Conservation (phyloP, 2,888 invertebrate genomes). For the Pachliopta kotzebuea region DNA sequence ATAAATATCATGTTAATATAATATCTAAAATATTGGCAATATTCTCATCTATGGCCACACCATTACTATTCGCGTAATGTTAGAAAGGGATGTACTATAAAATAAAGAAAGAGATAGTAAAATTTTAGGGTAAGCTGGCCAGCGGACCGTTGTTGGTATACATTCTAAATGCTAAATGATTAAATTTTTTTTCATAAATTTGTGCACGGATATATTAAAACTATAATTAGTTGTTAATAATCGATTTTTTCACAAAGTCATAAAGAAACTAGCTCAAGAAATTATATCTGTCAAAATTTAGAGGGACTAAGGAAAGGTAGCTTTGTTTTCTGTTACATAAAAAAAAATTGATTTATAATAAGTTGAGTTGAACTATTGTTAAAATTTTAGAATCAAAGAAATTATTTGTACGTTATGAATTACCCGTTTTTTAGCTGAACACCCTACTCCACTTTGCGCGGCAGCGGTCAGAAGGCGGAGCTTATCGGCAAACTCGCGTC, state of each 20-base stretch:
- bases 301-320: neutral
- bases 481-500: constrained; percentile 81
- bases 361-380: neutral
- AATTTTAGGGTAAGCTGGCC: constrained; percentile 63
- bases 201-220: neutral
- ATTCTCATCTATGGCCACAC: constrained; percentile 50
- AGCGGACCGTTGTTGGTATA: constrained; percentile 56
- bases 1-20: constrained; percentile 5
- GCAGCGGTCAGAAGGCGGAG: constrained; percentile 81
- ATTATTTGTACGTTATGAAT: constrained; percentile 12
- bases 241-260: neutral
- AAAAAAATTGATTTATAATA: neutral
- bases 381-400: neutral
- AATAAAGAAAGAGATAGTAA: constrained; percentile 50
- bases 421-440: constrained; percentile 38
- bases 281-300: neutral
- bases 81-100: constrained; percentile 47
- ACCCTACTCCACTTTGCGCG: constrained; percentile 79
- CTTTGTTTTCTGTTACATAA: neutral
- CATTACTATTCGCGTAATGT: constrained; percentile 38
- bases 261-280: neutral
- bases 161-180: constrained; percentile 36
- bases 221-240: neutral
- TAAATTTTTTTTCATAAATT: neutral
- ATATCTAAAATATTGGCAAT: constrained; percentile 27